phyloP scores from a whole-genome alignment of 1,140 invertebrate genomes.

The Panulirus ornatus region DNA sequence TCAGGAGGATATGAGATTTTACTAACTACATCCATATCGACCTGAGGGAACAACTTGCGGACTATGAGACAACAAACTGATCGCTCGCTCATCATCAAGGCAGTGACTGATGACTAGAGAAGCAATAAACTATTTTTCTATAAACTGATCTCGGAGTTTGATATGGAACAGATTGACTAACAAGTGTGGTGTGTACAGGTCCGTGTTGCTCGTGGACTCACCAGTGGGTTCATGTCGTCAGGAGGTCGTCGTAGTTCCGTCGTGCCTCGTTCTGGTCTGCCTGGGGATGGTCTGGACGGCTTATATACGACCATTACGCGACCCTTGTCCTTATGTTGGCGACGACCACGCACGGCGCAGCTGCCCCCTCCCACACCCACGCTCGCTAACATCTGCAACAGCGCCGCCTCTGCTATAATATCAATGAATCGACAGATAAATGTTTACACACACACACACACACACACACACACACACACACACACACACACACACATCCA shows the following conservation, averaged over 20 bases:
- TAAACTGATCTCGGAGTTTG: too few relatives aligned
- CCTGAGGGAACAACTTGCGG: background rate
- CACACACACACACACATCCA: too few relatives aligned
- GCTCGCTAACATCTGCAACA: too few relatives aligned
- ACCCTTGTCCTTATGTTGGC: too few relatives aligned
- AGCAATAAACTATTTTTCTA: background rate
- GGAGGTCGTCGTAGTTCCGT: background rate
- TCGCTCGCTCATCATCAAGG: background rate
- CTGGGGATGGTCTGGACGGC: background rate
- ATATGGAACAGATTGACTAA: background rate
- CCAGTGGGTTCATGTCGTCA: constrained; percentile 33
- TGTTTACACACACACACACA: too few relatives aligned
- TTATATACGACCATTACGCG: background rate
- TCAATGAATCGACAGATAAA: too few relatives aligned
- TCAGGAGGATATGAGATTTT: background rate
- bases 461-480: too few relatives aligned
- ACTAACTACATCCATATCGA: background rate
- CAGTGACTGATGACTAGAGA: background rate
- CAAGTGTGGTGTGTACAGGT: background rate
- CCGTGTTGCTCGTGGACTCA: background rate
- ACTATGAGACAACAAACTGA: background rate
- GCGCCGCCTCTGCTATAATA: too few relatives aligned
- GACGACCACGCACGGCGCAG: too few relatives aligned
- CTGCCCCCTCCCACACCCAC: too few relatives aligned
- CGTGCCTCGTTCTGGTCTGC: constrained; percentile 27